These are phyloP conservation scores for Tichodroma muraria DNA, from an alignment of 2,113 vertebrate species.

Conservation along the genomic window DNA sequence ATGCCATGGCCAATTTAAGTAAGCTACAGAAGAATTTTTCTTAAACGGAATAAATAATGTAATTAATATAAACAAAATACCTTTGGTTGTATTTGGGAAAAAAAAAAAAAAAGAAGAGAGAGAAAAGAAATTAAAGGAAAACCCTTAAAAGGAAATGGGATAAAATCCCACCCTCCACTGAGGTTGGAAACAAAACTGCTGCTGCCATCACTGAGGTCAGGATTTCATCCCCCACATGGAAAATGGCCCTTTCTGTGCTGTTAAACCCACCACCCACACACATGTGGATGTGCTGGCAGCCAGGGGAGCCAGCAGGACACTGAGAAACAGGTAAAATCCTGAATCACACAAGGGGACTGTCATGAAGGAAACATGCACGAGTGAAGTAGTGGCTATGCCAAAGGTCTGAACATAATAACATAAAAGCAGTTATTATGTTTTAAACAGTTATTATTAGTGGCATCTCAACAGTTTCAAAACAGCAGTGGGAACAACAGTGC, in stretches of 20 bases:
- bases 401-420: not conserved
- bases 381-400: not conserved
- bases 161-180: not conserved
- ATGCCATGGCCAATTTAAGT: not conserved
- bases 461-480: not conserved
- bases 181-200: not conserved
- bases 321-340: not conserved
- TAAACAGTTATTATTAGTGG: not conserved
- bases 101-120: not conserved
- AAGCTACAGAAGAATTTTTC: not conserved
- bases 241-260: not conserved
- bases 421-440: not conserved
- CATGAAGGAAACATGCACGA: accelerated
- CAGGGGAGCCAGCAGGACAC: not conserved
- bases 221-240: not conserved
- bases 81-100: not conserved
- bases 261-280: not conserved
- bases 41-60: not conserved
- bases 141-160: not conserved
- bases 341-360: not conserved
- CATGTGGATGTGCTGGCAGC: not conserved
- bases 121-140: not conserved
- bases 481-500: not conserved
- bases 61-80: not conserved
- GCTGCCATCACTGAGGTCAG: not conserved